A percentile compares a stretch with the other conserved stretches of the same genome.
phyloP scores from a whole-genome alignment of 2,888 invertebrate species.

The Tricholauxania praeusta region DNA sequence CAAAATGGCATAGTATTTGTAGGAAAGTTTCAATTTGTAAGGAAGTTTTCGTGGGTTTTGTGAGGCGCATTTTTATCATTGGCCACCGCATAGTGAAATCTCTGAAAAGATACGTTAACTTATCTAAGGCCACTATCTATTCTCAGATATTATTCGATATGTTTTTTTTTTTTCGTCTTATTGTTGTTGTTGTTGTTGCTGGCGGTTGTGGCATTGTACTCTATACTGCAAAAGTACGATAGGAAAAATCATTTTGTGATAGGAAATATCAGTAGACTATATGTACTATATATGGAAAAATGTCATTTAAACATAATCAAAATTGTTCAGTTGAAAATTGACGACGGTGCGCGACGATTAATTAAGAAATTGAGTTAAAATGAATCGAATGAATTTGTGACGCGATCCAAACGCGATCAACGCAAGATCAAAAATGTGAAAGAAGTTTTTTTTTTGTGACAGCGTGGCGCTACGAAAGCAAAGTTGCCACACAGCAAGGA shows the following conservation, averaged over 20 bases:
- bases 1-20: no score
- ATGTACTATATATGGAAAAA: conserved; percentile 44
- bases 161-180: conserved; percentile 46
- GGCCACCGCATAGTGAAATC: conserved; percentile 56
- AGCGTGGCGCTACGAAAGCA: neutral
- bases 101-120: conserved; percentile 69
- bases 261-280: conserved; percentile 59
- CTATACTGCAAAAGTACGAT: conserved; percentile 53
- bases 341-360: conserved; percentile 36
- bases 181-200: conserved; percentile 36
- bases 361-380: conserved; percentile 17
- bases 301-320: conserved; percentile 50
- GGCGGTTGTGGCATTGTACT: conserved; percentile 30
- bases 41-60: neutral
- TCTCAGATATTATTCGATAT: conserved; percentile 68
- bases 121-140: conserved; percentile 69
- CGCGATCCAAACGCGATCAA: neutral
- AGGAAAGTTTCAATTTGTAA: neutral
- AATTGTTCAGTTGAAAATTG: conserved; percentile 49
- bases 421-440: neutral
- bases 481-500: neutral
- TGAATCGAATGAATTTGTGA: neutral
- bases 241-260: conserved; percentile 64
- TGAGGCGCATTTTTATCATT: conserved; percentile 1
- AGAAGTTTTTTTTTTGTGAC: no score